Percentiles rank a stretch among this genome's conserved stretches.
phyloP scores from a whole-genome alignment of 2,888 invertebrate genomes.

The Lasius platythorax region DNA sequence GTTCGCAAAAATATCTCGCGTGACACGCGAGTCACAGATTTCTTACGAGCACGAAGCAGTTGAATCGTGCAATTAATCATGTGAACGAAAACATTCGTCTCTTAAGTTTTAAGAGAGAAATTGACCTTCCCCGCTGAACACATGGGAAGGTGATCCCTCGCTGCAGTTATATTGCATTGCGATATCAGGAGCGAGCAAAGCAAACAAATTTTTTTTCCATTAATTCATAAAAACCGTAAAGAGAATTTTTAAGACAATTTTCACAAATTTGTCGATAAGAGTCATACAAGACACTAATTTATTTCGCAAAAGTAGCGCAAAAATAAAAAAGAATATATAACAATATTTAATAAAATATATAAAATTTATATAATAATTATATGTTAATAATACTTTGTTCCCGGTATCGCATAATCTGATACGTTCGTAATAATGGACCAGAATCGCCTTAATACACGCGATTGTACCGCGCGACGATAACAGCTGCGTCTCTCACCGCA shows the following conservation, averaged over 20 bases:
- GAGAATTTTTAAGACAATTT: too few relatives aligned
- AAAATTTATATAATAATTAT: too few relatives aligned
- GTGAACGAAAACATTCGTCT: not conserved
- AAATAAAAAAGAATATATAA: not conserved
- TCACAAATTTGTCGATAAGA: not conserved
- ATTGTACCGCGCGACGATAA: conserved; percentile 55
- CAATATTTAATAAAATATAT: not conserved
- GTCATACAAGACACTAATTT: not conserved
- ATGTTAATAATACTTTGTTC: not conserved
- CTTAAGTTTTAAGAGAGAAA: not conserved
- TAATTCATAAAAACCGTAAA: too few relatives aligned
- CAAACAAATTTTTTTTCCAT: too few relatives aligned
- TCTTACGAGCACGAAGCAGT: not conserved
- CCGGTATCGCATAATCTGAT: not conserved
- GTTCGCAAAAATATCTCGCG: not conserved
- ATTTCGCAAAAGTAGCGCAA: not conserved
- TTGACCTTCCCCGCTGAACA: not conserved
- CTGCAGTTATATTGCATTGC: not conserved
- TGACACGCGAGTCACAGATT: not conserved
- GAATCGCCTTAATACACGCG: not conserved
- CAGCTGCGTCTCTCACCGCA: conserved; percentile 43
- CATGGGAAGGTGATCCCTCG: not conserved
- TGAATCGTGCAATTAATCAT: not conserved
- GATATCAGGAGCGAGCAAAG: not conserved
- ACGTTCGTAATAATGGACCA: not conserved